phyloP scores from a whole-genome alignment of 2,888 invertebrate genomes.

The Chrysotoxum bicinctum region DNA sequence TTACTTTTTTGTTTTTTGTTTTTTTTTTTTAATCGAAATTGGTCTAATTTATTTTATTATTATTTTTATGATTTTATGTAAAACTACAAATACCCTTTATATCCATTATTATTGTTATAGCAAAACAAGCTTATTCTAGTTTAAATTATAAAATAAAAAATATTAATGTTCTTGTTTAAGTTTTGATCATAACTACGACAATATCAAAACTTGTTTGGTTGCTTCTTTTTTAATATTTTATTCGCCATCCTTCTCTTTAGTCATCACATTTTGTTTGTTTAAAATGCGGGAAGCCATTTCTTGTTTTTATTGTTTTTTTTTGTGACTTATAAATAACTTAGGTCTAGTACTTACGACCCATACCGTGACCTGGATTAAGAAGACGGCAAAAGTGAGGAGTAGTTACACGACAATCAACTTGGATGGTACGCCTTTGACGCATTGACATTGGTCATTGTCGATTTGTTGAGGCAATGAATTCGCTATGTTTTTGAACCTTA shows the following conservation, averaged over 20 bases:
- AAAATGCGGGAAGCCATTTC: slow-evolving; percentile 46
- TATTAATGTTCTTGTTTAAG: neutral
- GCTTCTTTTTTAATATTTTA: neutral
- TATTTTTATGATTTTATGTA: slow-evolving; percentile 9
- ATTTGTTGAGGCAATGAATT: slow-evolving; percentile 78
- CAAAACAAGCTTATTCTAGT: slow-evolving; percentile 9
- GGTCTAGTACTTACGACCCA: slow-evolving; percentile 80
- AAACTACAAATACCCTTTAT: slow-evolving; percentile 48
- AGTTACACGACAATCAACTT: slow-evolving; percentile 81
- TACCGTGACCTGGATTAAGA: slow-evolving; percentile 80
- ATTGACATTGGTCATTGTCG: slow-evolving; percentile 81
- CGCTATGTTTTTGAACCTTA: slow-evolving; percentile 81
- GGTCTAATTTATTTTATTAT: slow-evolving; percentile 45
- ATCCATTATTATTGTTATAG: slow-evolving; percentile 19
- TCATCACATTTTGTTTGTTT: slow-evolving; percentile 36
- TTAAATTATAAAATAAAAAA: neutral
- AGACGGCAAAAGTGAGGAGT: slow-evolving; percentile 81
- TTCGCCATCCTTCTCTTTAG: neutral
- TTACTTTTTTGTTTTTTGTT: neutral
- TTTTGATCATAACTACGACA: neutral
- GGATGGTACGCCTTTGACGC: slow-evolving; percentile 77
- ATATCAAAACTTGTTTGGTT: neutral
- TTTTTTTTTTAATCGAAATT: slow-evolving; percentile 49
- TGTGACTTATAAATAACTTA: slow-evolving; percentile 31
- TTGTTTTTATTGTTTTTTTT: slow-evolving; percentile 30